Base-by-base conservation (phyloP, 2,113 vertebrate genomes). In the Suncus etruscus region DNA sequence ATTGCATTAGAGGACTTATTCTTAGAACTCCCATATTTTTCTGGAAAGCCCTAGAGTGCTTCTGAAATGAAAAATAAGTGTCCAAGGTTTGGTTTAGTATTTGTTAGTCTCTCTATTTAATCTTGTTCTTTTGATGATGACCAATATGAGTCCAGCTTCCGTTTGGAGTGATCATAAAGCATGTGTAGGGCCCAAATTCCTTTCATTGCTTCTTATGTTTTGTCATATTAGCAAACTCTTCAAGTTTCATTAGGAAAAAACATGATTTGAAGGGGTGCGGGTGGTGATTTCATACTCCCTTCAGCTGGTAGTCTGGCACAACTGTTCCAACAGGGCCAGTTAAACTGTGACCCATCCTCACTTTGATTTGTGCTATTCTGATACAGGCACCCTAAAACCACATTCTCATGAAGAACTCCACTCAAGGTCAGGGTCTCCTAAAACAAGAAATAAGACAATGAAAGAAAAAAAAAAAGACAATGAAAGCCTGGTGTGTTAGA, bases 151-250 rank as follows among this genome's bases (percentile, higher is more conserved):
- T 24, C 68, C 1, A 50, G 45, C 94, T 54, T 83, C 73, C 63
- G 79, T 90, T 72, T 10, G 80, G 32, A 27, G 31, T 66, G 39
- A 4, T 12, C 24, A 8, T 25, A 25, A 32, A 50, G 75, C 86
- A 50, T 16, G 18, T 78, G 88, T 73, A 2, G 39, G 1, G 89
- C 24, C 0, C 1, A 6, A 18, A 20, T 66, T 89, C 78, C 9
- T 20, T 66, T 0, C 65, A 32, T 72, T 25, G 22, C 32, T 80
- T 27, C 90, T 18, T 3, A 66, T 86, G 12, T 89, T 96, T 94
- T 94, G 75, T 93, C 22, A 32, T 79, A 83, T 90, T 96, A 94
- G 78, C 83, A 97, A 87, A 92, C 58, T 77, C 31, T 94, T 95
- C n/a, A 69, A 4, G 83, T 94, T 90, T 78, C 89, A 86, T 70